Conservation (phyloP, 1,140 invertebrate genomes). For the Oedothorax gibbosus region DNA sequence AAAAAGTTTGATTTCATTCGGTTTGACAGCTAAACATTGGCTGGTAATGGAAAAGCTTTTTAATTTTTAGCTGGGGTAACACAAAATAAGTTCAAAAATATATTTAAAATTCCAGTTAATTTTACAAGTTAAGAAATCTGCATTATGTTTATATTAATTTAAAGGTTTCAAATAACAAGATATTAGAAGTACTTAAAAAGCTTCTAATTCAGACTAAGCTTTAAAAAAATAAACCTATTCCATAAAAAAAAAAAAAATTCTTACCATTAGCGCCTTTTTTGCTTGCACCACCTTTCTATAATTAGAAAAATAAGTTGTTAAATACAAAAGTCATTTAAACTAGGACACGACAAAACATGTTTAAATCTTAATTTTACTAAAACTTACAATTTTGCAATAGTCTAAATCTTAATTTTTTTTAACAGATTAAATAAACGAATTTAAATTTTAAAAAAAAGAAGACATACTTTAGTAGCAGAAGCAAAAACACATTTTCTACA, state of each 20-base stretch:
- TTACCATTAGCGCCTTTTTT: conserved; percentile 65
- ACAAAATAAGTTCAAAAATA: too few relatives aligned
- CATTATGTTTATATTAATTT: too few relatives aligned
- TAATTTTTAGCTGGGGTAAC: too few relatives aligned
- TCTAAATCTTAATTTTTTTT: background rate
- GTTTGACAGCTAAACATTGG: too few relatives aligned
- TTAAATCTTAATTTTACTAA: background rate
- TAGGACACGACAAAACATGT: background rate
- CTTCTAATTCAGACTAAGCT: too few relatives aligned
- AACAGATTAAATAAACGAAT: background rate
- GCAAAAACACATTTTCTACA: conserved; percentile 68
- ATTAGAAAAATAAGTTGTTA: conserved; percentile 19
- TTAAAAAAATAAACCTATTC: too few relatives aligned
- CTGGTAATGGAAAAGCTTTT: too few relatives aligned
- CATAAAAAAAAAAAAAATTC: background rate
- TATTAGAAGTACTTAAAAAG: too few relatives aligned
- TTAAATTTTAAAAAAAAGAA: background rate
- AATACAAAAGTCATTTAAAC: background rate
- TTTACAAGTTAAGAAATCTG: too few relatives aligned
- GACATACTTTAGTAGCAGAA: conserved; percentile 65
- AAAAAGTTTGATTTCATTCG: too few relatives aligned
- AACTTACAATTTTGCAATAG: background rate
- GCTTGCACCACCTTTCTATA: conserved; percentile 69
- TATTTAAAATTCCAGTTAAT: too few relatives aligned
- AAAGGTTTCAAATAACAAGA: too few relatives aligned